Evolutionary conservation across 23 tunicate genomes (phyloP), one percentile per base, ranked within the genome.

Genomic region (Styela clava): DNA sequence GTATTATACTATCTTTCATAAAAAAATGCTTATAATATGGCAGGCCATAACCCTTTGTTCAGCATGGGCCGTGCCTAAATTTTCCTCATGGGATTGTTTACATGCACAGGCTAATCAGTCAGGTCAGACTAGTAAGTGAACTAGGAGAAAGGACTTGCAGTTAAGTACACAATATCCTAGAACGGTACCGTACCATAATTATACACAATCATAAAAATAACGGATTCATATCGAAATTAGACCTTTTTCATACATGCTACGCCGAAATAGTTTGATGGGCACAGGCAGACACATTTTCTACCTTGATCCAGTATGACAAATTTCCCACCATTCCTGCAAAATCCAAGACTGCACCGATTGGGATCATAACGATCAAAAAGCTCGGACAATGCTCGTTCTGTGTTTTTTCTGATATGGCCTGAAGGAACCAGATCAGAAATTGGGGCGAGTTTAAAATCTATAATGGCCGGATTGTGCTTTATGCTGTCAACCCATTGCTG

Each of bases 361-460:
- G 78, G 78, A 7, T 73, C 16, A 34, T 34, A 73, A 1, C 52
- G 51, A 29, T 73, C 26, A 21, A 73, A 24, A 2, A 34, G 44
- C 7, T 73, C 78, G n/a, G 37, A 28, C 22, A 73, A 73, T 26
- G 78, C 78, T 1, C 52, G 52, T 33, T 73, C 78, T 29, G 33
- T 33, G 78, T 73, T 31, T 2, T 1, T 23, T 30, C 74, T 30
- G 30, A 34, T 33, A 16, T 24, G 30, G 9, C 56, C 56, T 44
- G 56, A 5, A 5, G 56, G 56, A 44, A 44, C 56, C 7, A 44
- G 56, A 12, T 44, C 56, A 5, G 56, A 44, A 44, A 44, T 44
- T 7, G 56, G 56, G 56, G 56, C 56, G 12, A 44, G 56, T 44
- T 73, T 73, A 52, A 16, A 73, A 73, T 73, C 78, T 26, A 73